Percentiles rank a stretch among this genome's conserved stretches.
These are phyloP conservation scores for Apis cerana DNA, from an alignment of 1,140 invertebrate species.

Conservation along the genomic window DNA sequence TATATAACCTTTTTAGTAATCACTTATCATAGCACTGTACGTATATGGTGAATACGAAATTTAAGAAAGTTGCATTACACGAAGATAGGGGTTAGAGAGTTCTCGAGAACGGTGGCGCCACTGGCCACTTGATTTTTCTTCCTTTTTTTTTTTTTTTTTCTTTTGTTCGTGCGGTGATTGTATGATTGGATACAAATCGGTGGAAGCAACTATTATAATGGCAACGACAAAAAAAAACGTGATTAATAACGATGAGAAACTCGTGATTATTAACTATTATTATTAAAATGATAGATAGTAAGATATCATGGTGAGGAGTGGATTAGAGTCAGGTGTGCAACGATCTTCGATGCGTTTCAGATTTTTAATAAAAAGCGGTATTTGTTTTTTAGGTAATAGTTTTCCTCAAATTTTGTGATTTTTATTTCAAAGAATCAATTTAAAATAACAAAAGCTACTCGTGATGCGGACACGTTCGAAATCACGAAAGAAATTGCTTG, in stretches of 20 bases:
- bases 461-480: too few relatives aligned
- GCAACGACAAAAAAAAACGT: constrained; percentile 61
- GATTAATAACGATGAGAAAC: constrained; percentile 9
- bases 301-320: constrained; percentile 6
- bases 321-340: constrained; percentile 12
- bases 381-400: neutral
- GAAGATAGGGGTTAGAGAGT: constrained; percentile 34
- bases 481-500: too few relatives aligned
- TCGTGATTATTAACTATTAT: constrained; percentile 16
- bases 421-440: too few relatives aligned
- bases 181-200: constrained; percentile 43
- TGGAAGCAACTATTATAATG: constrained; percentile 58
- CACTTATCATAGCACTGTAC: constrained; percentile 22
- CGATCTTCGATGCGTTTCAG: neutral
- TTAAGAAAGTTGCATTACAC: constrained; percentile 43
- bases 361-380: too few relatives aligned
- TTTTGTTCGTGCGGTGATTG: constrained; percentile 5
- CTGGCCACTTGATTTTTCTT: neutral
- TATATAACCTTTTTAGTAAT: constrained; percentile 40
- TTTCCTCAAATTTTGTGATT: neutral
- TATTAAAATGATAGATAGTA: constrained; percentile 47
- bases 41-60: constrained; percentile 12
- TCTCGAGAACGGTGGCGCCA: neutral
- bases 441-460: too few relatives aligned
- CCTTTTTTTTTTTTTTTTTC: neutral